Evolutionary conservation across 2,888 invertebrate species (phyloP).

Genomic region (Iphiclides podalirius): DNA sequence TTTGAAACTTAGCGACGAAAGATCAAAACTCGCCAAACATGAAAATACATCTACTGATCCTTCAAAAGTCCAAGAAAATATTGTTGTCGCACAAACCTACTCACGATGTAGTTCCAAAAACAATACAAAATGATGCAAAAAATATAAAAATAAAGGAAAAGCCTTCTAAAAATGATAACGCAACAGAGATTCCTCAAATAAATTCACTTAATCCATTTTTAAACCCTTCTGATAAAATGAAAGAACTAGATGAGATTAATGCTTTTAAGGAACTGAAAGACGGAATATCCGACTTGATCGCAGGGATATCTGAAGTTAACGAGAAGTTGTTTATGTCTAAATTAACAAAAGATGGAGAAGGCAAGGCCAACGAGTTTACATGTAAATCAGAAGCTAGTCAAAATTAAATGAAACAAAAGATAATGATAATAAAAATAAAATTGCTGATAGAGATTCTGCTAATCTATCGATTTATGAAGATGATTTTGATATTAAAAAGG

Average conservation of each 20-base stretch:
- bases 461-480: constrained; percentile 71
- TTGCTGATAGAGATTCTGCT: constrained; percentile 55
- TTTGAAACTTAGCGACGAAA: constrained; percentile 61
- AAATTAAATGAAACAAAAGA: constrained; percentile 53
- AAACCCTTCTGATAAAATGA: constrained; percentile 56
- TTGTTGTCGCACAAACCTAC: constrained; percentile 41
- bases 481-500: constrained; percentile 62
- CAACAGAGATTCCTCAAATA: constrained; percentile 35
- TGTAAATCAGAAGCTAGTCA: constrained; percentile 57
- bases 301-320: constrained; percentile 73
- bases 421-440: constrained; percentile 41
- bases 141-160: constrained; percentile 37
- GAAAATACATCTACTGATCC: constrained; percentile 33
- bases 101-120: constrained; percentile 48
- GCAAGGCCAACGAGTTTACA: constrained; percentile 36
- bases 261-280: constrained; percentile 75
- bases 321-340: constrained; percentile 66
- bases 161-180: constrained; percentile 16
- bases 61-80: constrained; percentile 48
- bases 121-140: constrained; percentile 49
- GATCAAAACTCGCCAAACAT: constrained; percentile 48
- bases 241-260: constrained; percentile 69
- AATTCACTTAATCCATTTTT: constrained; percentile 66
- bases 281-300: constrained; percentile 73
- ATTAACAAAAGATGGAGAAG: constrained; percentile 34